Evolutionary conservation across 2,113 vertebrate species (phyloP).

Genomic region (Syrrhaptes paradoxus): DNA sequence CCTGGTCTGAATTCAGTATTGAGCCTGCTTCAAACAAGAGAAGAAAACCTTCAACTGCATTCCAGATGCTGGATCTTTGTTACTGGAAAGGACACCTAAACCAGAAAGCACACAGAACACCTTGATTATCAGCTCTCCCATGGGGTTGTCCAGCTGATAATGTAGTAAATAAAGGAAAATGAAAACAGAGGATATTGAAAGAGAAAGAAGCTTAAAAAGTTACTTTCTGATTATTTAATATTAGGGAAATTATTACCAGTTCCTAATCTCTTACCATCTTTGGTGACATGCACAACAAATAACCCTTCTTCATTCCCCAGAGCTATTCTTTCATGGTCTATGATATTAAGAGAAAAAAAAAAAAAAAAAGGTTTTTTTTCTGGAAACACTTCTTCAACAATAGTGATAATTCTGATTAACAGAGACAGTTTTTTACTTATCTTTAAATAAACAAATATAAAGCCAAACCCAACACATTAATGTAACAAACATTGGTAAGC

Average conservation of each 20-base stretch:
- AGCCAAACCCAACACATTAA: background rate
- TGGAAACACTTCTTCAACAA: background rate
- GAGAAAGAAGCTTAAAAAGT: background rate
- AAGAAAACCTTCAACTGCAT: background rate
- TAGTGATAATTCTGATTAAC: background rate
- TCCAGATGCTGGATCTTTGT: background rate
- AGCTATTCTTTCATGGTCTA: constrained; percentile 97
- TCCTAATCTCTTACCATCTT: constrained; percentile 89
- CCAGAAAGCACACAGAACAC: background rate
- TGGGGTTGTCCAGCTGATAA: background rate
- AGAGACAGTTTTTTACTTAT: background rate
- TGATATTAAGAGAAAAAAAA: constrained; percentile 2
- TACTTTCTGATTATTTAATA: background rate
- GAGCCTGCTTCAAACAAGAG: background rate
- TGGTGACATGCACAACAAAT: constrained; percentile 95
- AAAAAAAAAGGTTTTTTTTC: background rate
- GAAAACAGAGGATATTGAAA: background rate
- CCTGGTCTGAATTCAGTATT: background rate
- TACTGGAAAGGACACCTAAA: background rate
- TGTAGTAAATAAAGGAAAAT: background rate
- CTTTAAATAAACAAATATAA: background rate
- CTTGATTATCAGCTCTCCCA: background rate
- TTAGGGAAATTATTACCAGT: background rate
- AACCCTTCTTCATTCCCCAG: constrained; percentile 97
- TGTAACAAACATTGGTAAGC: rapidly evolving